Evolutionary conservation across 2,797 vertebrate genomes (phyloP), one percentile per base, ranked within the genome.

Genomic region (Enteromius fasciolatus): DNA sequence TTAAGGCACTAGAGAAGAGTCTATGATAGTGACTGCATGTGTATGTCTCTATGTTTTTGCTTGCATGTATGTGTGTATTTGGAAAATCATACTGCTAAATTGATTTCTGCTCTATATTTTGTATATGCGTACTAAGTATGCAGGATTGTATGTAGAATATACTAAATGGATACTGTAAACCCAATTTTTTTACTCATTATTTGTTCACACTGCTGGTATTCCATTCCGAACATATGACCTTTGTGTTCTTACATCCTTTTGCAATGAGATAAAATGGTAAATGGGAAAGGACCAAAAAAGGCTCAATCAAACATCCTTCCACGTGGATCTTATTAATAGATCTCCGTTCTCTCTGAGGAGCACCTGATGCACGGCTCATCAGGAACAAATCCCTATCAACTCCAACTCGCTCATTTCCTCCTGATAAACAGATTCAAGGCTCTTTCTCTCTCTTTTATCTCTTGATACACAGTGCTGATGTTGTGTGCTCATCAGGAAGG

Each of bases 391-490:
- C 23, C 70, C 54, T 9, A 79, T 64, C 46, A 63, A 31, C 63
- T 61, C 72, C 73, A 59, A 20, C 44, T 72, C 39, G 20, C 88
- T 92, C 86, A 91, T 92, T 93, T 93, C 91, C 92, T 92, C n/a
- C 83, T 67, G 91, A 81, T 79, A 83, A 88, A 83, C 75, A 81
- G 84, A 88, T 84, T 89, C 50, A 82, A 83, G 0, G 28, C 66
- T 0, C 73, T 28, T 2, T 39, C 75, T 87, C 46, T 36, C 79
- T 85, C 69, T 90, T 64, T 88, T 90, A 91, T 92, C 90, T 28
- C 87, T 78, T 81, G 89, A 92, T 90, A 90, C 88, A 87, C 86
- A 91, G 80, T 69, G 15, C 84, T 85, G 88, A 87, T 74, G 88
- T 83, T 79, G 46, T 84, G 18, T 57, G 84, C 83, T 92, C 89